Base-by-base conservation (phyloP, 2,888 invertebrate species). In the Volucella zonaria region DNA sequence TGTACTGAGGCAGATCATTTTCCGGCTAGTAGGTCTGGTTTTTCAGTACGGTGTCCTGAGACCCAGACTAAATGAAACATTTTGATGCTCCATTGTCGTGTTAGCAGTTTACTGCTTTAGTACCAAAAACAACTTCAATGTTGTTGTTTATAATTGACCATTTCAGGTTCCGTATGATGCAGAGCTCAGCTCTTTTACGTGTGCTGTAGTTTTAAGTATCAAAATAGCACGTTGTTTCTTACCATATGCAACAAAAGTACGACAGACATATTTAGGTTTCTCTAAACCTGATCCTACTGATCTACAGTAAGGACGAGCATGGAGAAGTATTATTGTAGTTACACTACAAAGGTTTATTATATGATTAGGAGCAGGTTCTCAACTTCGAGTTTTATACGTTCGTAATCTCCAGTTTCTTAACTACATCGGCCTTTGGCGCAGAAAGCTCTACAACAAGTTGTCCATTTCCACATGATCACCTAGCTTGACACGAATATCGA, bases 391-490 rank as follows among this genome's bases (percentile, higher is more conserved):
- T 98, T 98, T 95, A 96, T 96, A 87, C 96, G 96, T 89, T 95
- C 8, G 92, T 93, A 80, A 97, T 95, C 87, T 95, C 93, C 8
- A 99, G 93, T 8, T 94, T 93, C 89, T 95, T 95, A 71, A 99
- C 93, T 71, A 94, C 94, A 67, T 99, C 99, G 2, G 96, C 95
- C 40, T 95, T 93, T 0, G 99, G 98, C 1, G 99, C 99, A 0
- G 98, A 98, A 0, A 99, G 93, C 2, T 99, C 98, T 0, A 98
- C 95, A 56, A 99, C 93, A 0, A 99, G 95, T 61, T 95, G 95
- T 3, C 99, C 99, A 90, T 99, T 98, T 97, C 96, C 0, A 98
- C 96, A 85, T 94, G 95, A 89, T 99, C 98, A 0, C 99, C 99
- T 87, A 95, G 96, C 89, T 98, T 96, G 0, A 98, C 97, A 89